Evolutionary conservation across 2,888 invertebrate species (phyloP), one percentile per base, ranked within the genome.

Genomic region (Cantharis rufa): DNA sequence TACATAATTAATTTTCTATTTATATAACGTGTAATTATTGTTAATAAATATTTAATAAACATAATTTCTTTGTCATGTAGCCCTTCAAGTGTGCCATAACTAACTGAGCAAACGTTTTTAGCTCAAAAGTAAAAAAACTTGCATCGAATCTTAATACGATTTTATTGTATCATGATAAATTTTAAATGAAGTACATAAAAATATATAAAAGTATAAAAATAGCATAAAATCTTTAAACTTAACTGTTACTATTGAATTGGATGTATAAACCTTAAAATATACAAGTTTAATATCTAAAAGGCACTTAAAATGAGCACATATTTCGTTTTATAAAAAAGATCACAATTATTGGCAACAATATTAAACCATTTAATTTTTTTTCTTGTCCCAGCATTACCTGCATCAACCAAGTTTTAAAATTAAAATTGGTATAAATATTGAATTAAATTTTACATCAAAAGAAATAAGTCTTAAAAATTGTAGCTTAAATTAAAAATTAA

Each of bases 211-310:
- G 48, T 72, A 61, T 64, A 72, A 72, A 72, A 72, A 72, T 68
- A 72, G 15, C 66, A 72, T 66, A 72, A 72, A 27, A 72, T 72
- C 48, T 72, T 72, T 72, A 66, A 48, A 72, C 72, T 72, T 66
- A 72, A 72, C 66, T 66, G 63, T 66, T 71, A 63, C 64, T 71
- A 63, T 72, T 32, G 48, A 66, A 66, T 72, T 72, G 28, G 15
- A 48, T 68, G 61, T 32, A 68, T 66, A 32, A 21, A 32, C 15
- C 66, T 48, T 61, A 71, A 5, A 64, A 16, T 71, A 63, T 64
- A 28, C 27, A 71, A 71, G 63, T 15, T 63, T 64, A 28, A 24
- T 16, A 24, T 13, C 62, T 28, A 71, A 71, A 71, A 71, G 71
- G 64, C 71, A 71, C 32, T 66, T 66, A n/a, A 24, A 66, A 66